These are phyloP conservation scores for Cheilosia soror DNA, from an alignment of 2,888 invertebrate species.

Conservation along the genomic window DNA sequence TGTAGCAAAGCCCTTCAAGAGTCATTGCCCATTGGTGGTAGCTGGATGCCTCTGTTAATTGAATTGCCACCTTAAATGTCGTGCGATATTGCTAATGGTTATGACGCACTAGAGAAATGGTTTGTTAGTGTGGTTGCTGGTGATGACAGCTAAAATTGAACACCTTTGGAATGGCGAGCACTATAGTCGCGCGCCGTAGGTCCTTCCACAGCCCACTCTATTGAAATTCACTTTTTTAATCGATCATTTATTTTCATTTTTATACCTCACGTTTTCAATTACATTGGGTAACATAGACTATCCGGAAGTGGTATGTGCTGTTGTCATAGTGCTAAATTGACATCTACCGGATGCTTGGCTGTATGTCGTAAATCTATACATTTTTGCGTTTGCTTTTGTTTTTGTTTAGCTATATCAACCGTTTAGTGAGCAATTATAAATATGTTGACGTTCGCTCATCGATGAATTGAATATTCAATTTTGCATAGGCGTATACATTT, in stretches of 20 bases:
- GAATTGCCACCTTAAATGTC: slow-evolving; percentile 60
- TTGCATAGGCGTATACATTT: slow-evolving; percentile 26
- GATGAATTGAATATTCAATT: slow-evolving; percentile 9
- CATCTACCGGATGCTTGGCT: slow-evolving; percentile 56
- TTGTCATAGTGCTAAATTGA: slow-evolving; percentile 56
- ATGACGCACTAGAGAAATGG: slow-evolving; percentile 6
- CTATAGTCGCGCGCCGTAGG: not conserved
- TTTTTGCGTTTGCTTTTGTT: not conserved
- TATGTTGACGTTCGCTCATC: slow-evolving; percentile 37
- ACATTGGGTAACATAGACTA: slow-evolving; percentile 29
- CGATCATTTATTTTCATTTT: slow-evolving; percentile 11
- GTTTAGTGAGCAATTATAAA: slow-evolving; percentile 68
- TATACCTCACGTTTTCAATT: slow-evolving; percentile 27
- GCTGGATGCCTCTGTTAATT: slow-evolving; percentile 39
- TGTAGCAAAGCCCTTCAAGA: slow-evolving; percentile 22
- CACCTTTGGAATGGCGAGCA: slow-evolving; percentile 12
- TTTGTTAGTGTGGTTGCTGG: slow-evolving; percentile 5
- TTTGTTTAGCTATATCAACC: slow-evolving; percentile 34
- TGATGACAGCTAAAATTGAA: slow-evolving; percentile 51
- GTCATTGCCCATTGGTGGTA: slow-evolving; percentile 17
- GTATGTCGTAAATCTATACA: not conserved
- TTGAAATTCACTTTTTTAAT: slow-evolving; percentile 16
- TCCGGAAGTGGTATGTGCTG: slow-evolving; percentile 53
- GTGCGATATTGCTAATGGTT: slow-evolving; percentile 37
- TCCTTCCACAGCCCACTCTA: not conserved